Base-by-base conservation (phyloP, 64 coral and sea anemone species). In the Montipora foliosa region DNA sequence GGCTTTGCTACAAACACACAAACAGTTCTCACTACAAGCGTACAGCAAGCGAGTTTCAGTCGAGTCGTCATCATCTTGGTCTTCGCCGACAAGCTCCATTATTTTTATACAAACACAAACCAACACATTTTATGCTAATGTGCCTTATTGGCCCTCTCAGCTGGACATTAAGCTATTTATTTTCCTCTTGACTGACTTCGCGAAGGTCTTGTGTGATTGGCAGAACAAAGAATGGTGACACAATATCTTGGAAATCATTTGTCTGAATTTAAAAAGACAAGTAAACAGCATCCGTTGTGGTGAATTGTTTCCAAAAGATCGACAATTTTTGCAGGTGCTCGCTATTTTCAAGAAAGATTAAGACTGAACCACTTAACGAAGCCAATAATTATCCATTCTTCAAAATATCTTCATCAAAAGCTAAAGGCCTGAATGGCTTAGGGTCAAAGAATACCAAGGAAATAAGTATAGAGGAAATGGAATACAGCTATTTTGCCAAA, bases 1-100 rank as follows among this genome's bases (percentile, higher is more conserved):
- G 24, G 12, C 49, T 21, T 68, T 83, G 25, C 69, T 71, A 84
- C 96, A 98, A 83, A 98, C 96, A 79, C 96, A 98, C 12, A 75
- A 62, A 4, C 52, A 81, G 59, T 44, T 70, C 55, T 87, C 66
- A 13, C 90, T 78, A 5, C 82, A 6, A 6, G 53, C 6, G 53
- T 11, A 15, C 67, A 96, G 55, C 5, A 87, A 48, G 45, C 73
- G 78, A 59, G 82, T 75, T 88, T 94, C 9, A 20, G 77, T 90
- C 7, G 70, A 82, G 20, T 87, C 49, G 62, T 96, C 92, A 24
- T 90, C 82, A 4, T 89, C 87, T 20, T 73, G 81, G 71, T 78
- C 67, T 82, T 89, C 50, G 14, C 90, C 75, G 66, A 73, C 85
- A 8, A 59, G 62, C 55, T 77, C 78, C 66, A 73, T 89, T 49